Evolutionary conservation across 1,140 invertebrate species (phyloP), one percentile per base, ranked within the genome.

Genomic region (Matsumurasca onukii): DNA sequence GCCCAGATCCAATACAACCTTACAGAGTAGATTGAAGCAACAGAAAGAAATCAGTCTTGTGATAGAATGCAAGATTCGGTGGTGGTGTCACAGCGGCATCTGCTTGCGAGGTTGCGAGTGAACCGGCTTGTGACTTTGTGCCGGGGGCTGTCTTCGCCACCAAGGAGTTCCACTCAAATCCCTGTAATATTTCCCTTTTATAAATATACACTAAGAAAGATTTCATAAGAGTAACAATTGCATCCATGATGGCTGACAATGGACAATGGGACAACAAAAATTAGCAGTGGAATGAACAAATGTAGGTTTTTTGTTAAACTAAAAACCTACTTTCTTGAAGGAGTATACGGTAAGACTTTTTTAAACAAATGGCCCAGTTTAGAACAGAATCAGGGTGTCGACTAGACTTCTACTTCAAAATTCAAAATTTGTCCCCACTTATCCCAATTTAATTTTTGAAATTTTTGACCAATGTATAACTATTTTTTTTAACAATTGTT

Each of bases 161-260:
- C 55, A 59, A 9, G 55, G 55, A 27, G 55, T 59, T 25, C 55
- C 55, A n/a, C 55, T 59, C 13, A 22, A 27, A 27, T 59, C 55
- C n/a, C 55, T 51, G 49, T 3, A 51, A 51, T n/a, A 51, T 9
- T 45, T 45, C 9, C 9, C 9, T 9, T 9, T 45, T 45, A 45
- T 9, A 17, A 12, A 12, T 9, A 12, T 45, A 45, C 34, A 45
- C 17, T 17, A 12, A 45, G 9, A 45, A 9, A 12, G 34, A 9
- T 12, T 9, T 9, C 9, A 12, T 9, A 17, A 9, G 17, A 17
- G 9, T 45, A 45, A 45, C 34, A 12, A 12, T 45, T 45, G 17
- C 9, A 17, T 45, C 17, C 17, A 9, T 45, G 9, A 45, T 45
- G 34, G 34, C 9, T 12, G 9, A 45, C 34, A n/a, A n/a, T n/a